A percentile compares a stretch with the other conserved stretches of the same genome.
These are phyloP conservation scores for Daktulosphaira vitifoliae DNA, from an alignment of 1,140 invertebrate species.

Conservation along the genomic window DNA sequence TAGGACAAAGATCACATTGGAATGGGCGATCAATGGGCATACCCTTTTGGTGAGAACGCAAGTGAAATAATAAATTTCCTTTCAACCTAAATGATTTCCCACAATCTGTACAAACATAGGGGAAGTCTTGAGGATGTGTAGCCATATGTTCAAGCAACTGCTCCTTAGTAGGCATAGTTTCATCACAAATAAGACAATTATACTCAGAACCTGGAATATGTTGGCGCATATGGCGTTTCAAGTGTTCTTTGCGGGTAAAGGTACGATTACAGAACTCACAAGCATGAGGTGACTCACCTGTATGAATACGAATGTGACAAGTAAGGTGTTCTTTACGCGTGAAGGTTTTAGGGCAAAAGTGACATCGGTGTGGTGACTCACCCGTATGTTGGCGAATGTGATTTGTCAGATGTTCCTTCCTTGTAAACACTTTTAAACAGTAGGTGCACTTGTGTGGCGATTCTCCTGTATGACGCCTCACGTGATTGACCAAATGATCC, in stretches of 20 bases:
- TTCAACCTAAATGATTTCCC: slow-evolving; percentile 41
- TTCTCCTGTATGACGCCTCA: slow-evolving; percentile 64
- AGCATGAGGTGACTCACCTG: slow-evolving; percentile 67
- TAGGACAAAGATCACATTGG: slow-evolving; percentile 49
- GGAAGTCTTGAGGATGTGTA: slow-evolving; percentile 68
- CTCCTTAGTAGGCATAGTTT: slow-evolving; percentile 78
- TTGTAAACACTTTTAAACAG: slow-evolving; percentile 58
- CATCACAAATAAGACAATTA: slow-evolving; percentile 75
- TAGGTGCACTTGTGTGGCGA: slow-evolving; percentile 46
- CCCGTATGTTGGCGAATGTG: slow-evolving; percentile 63
- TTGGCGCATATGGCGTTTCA: slow-evolving; percentile 69
- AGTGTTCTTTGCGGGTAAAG: slow-evolving; percentile 72
- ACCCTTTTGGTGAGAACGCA: slow-evolving; percentile 83
- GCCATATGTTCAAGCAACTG: slow-evolving; percentile 73
- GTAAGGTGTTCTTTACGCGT: slow-evolving; percentile 84
- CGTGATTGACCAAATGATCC: slow-evolving; percentile 71
- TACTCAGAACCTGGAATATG: slow-evolving; percentile 85
- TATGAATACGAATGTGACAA: slow-evolving; percentile 71
- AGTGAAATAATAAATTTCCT: slow-evolving; percentile 52
- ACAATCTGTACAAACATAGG: slow-evolving; percentile 41
- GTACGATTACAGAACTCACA: slow-evolving; percentile 72
- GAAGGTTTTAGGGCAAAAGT: slow-evolving; percentile 64
- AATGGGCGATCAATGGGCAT: slow-evolving; percentile 75
- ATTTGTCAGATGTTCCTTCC: slow-evolving; percentile 57
- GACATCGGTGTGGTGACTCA: slow-evolving; percentile 56